Evolutionary conservation across 2,888 invertebrate species (phyloP), one percentile per base, ranked within the genome.

Genomic region (Agrotis puta): DNA sequence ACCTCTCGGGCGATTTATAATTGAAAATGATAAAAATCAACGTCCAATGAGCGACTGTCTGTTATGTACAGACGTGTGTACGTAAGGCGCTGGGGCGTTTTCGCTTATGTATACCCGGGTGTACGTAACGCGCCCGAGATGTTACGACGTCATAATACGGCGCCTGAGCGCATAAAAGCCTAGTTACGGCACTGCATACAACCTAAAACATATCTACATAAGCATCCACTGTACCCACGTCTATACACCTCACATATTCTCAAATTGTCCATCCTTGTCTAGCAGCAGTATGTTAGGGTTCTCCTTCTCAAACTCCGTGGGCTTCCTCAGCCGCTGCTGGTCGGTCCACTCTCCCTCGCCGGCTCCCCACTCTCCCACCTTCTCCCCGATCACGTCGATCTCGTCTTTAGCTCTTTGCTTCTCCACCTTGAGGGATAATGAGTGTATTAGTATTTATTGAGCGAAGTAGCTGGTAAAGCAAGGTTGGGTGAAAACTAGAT

Each of bases 201-300:
- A 66, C 16, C 24, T 63, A 61, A 18, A 11, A 51, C 43, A 62
- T 14, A 18, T 22, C 50, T 64, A 67, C 33, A 56, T 76, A 83
- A 82, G 76, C 82, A 83, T 82, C 82, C 65, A 65, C 51, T 16
- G 18, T 6, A 11, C 51, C 22, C 9, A 18, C n/a, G 3, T 5
- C 16, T 3, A 2, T 11, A 47, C 59, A 43, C 18, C 51, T 95
- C 91, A 98, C 98, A 98, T 98, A 90, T 98, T 97, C 91, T 97
- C 96, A 92, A 98, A 98, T 92, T 97, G 97, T 43, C 97, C 98
- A 78, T 97, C 97, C 82, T 97, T 97, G 92, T 98, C 97, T 59
- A 98, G 92, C 96, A 98, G 94, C 51, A 98, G 96, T 85, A 98
- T 98, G 92, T 98, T 98, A 33, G 98, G 98, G 93, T 98, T 98